Evolutionary conservation across 1,140 invertebrate genomes (phyloP).

Genomic region (Oedothorax gibbosus): DNA sequence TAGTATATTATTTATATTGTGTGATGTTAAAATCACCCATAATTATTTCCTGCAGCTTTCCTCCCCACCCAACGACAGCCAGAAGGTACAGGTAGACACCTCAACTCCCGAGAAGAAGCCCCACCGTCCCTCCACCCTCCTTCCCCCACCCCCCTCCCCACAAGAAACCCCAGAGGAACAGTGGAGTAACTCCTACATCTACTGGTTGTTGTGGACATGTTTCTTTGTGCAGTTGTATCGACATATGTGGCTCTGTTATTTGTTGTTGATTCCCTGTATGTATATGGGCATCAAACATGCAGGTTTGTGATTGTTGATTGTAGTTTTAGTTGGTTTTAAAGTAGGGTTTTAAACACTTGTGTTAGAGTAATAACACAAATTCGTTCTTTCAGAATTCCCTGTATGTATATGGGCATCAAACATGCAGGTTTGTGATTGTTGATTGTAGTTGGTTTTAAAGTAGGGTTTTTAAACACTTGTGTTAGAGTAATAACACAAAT

Average conservation of each 20-base stretch:
- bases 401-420: too few relatives aligned
- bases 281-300: conserved; percentile 70
- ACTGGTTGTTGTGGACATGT: conserved; percentile 77
- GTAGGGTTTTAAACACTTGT: too few relatives aligned
- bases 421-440: too few relatives aligned
- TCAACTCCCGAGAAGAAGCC: conserved; percentile 42
- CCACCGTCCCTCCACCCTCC: neutral
- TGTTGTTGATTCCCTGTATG: conserved; percentile 76
- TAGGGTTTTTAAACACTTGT: too few relatives aligned
- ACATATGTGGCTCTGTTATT: conserved; percentile 77
- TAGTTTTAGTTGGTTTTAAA: too few relatives aligned
- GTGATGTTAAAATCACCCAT: too few relatives aligned
- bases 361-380: too few relatives aligned
- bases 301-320: conserved; percentile 10
- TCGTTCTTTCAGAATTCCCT: too few relatives aligned
- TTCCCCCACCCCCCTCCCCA: neutral
- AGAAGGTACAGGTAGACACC: conserved; percentile 61
- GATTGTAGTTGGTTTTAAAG: too few relatives aligned
- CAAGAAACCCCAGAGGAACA: conserved; percentile 61
- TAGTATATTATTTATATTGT: too few relatives aligned
- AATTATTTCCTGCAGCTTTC: neutral
- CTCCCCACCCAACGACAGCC: conserved; percentile 9
- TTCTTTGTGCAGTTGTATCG: conserved; percentile 79
- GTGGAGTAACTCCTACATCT: conserved; percentile 75
- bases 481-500: too few relatives aligned